phyloP scores from a whole-genome alignment of 2,888 invertebrate genomes.

The Drosophila robusta region DNA sequence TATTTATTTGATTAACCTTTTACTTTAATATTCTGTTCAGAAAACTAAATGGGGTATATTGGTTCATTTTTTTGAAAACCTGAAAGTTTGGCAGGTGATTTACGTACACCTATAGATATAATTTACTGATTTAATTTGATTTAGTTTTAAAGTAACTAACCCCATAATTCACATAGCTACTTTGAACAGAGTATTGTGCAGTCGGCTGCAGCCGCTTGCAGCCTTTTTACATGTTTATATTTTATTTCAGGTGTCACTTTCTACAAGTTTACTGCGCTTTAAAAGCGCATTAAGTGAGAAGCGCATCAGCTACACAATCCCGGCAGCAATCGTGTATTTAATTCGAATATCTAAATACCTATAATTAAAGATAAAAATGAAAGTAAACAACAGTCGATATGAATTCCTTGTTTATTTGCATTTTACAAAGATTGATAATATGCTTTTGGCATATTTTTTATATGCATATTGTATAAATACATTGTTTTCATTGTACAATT shows the following conservation, averaged over 20 bases:
- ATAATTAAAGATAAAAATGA: not conserved
- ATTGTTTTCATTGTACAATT: slow-evolving; percentile 59
- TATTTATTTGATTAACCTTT: slow-evolving; percentile 34
- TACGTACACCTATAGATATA: too few species aligned
- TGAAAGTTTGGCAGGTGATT: too few species aligned
- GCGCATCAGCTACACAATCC: not conserved
- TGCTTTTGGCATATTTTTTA: slow-evolving; percentile 29
- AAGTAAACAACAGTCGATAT: slow-evolving; percentile 1
- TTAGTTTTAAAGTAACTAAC: too few species aligned
- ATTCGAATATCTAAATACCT: slow-evolving; percentile 3
- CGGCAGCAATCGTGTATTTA: not conserved
- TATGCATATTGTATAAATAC: slow-evolving; percentile 44
- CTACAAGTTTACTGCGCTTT: slow-evolving; percentile 73
- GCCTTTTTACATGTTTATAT: not conserved
- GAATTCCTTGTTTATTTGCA: slow-evolving; percentile 50
- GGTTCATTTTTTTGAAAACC: too few species aligned
- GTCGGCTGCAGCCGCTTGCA: not conserved
- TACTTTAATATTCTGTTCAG: not conserved
- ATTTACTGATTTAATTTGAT: too few species aligned
- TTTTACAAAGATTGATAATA: slow-evolving; percentile 44
- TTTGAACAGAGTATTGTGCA: not conserved
- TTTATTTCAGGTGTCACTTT: slow-evolving; percentile 72
- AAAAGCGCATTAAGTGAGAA: slow-evolving; percentile 17
- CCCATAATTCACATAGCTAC: not conserved
- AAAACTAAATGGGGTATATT: not conserved